Evolutionary conservation across 2,888 invertebrate species (phyloP), one percentile per base, ranked within the genome.

Genomic region (Trichogramma dendrolimi): DNA sequence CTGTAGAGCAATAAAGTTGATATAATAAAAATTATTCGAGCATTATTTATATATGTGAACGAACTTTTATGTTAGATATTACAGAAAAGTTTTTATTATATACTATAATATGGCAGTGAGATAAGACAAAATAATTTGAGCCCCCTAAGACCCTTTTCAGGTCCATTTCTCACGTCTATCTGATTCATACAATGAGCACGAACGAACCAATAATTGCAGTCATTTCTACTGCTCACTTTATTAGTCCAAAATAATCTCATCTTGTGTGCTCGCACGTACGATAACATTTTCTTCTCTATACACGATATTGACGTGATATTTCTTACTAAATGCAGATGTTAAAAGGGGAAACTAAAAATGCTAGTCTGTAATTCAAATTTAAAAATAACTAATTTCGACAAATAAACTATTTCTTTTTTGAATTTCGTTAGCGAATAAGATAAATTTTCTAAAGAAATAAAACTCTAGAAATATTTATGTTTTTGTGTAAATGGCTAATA

Each of bases 161-260:
- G 27, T 27, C 2, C 27, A 27, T 27, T 27, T 27, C 27, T 52
- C 44, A 11, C 27, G 55, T 54, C 56, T 57, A 53, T 59, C 62
- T 67, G 66, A 71, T 71, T 59, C 69, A 68, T 66, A 69, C 65
- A 57, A 60, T 55, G 66, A 70, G 72, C 75, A 75, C 75, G 73
- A 73, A 70, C 73, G 70, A 71, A 71, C 71, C 72, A 70, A 76
- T 76, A 76, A 76, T 76, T 75, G 72, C 75, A 75, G 74, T 76
- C 71, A 75, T 76, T 76, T 71, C 72, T 69, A 72, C 73, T 69
- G 75, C 74, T 75, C 75, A 69, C 70, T 75, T 75, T 76, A 75
- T 75, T 75, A 63, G 71, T 70, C 66, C 67, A 64, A 74, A 72
- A 75, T 75, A 75, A 76, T 75, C 74, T 75, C 74, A 72, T 75